These are phyloP conservation scores for Paradisaea rubra DNA, from an alignment of 2,113 vertebrate species.

Conservation along the genomic window DNA sequence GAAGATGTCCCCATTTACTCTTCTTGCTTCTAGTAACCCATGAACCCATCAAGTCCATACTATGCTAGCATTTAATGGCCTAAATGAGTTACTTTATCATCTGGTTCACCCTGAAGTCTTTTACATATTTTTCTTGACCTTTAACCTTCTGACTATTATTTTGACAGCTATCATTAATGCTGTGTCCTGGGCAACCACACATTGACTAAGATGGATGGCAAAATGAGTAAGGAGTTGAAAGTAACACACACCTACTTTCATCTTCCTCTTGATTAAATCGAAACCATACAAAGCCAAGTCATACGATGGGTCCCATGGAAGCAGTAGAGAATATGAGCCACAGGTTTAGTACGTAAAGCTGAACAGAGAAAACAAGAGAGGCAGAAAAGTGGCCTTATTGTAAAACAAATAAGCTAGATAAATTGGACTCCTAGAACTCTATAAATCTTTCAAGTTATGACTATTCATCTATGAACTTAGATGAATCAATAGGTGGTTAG, in stretches of 20 bases:
- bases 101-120: slow-evolving; percentile 77
- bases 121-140: slow-evolving; percentile 83
- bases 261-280: slow-evolving; percentile 78
- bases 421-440: slow-evolving; percentile 28
- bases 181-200: slow-evolving; percentile 70
- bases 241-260: slow-evolving; percentile 74
- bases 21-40: slow-evolving; percentile 76
- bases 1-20: slow-evolving; percentile 83
- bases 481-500: slow-evolving; percentile 41
- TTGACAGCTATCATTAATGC: slow-evolving; percentile 76
- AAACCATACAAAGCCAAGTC: slow-evolving; percentile 76
- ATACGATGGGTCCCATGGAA: slow-evolving; percentile 64
- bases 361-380: neutral
- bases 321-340: slow-evolving; percentile 61
- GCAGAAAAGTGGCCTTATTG: neutral
- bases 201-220: slow-evolving; percentile 77
- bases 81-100: slow-evolving; percentile 80
- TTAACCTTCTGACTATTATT: slow-evolving; percentile 80
- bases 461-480: slow-evolving; percentile 30
- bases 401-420: slow-evolving; percentile 33
- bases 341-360: slow-evolving; percentile 61
- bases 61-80: slow-evolving; percentile 70
- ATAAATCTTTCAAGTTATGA: slow-evolving; percentile 33
- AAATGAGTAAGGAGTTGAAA: slow-evolving; percentile 72
- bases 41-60: slow-evolving; percentile 70